Base-by-base conservation (phyloP, 2,888 invertebrate species). In the Drosophila pseudotalamancana region DNA sequence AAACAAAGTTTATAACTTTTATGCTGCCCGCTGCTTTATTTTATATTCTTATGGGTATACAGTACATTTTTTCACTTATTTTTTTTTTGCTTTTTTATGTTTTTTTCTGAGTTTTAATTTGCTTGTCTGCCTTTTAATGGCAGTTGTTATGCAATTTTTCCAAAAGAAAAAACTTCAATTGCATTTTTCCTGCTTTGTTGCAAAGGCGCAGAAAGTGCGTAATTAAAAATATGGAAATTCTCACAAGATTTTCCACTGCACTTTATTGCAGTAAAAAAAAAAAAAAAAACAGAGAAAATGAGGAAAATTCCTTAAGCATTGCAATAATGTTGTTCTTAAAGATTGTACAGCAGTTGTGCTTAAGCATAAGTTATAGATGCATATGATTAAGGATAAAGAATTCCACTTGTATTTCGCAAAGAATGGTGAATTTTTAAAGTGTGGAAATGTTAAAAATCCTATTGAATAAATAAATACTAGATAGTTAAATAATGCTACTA, bases 111-210 rank as follows among this genome's bases (percentile, higher is more conserved):
- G 66, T 87, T 81, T 87, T 81, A 81, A 81, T 87, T 81, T 81
- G 87, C 77, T 73, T 87, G 87, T 85, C 75, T 85, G 85, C 78
- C 71, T 77, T 80, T 84, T 87, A 84, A 81, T 87, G 81, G 74
- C 78, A 62, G 73, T 77, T 81, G 77, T 84, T 84, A 73, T 87
- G 82, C 73, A 69, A 55, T 76, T 80, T 75, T 74, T 66, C 62
- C 51, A 73, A 69, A 72, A 60, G 53, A 56, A 35, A 56, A 56
- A 77, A 66, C 56, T 83, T 84, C 81, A 87, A 76, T 67, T 84
- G 65, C 69, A 55, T 65, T 64, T 64, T 56, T 60, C 50, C 49
- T 60, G 60, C 53, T 60, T 66, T 69, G 37, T 46, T 61, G 55
- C 51, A 42, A 42, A 19, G 60, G 64, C 51, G 51, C 43, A 39